phyloP scores from a whole-genome alignment of 2,888 invertebrate genomes.

The Parnassius apollo region DNA sequence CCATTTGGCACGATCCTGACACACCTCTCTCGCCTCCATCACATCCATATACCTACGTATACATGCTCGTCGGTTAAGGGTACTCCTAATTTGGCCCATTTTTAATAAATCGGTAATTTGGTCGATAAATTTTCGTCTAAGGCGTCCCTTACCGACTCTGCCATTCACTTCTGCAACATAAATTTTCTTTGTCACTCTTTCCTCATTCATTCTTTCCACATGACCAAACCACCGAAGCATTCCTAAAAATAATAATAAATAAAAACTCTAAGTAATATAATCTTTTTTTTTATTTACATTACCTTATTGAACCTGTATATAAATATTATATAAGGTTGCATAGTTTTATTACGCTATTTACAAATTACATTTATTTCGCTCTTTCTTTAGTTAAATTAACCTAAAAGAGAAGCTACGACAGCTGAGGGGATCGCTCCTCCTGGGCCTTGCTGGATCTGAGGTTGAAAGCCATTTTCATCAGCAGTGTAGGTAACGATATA shows the following conservation, averaged over 20 bases:
- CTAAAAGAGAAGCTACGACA: conserved; percentile 62
- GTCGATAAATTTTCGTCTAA: too few relatives aligned
- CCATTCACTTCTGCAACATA: too few relatives aligned
- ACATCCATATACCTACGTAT: too few relatives aligned
- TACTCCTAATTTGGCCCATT: too few relatives aligned
- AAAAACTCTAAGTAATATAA: conserved; percentile 17
- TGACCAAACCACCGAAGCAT: too few relatives aligned
- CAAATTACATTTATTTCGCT: conserved; percentile 25
- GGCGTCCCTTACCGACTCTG: too few relatives aligned
- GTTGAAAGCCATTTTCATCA: conserved; percentile 76
- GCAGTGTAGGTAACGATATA: conserved; percentile 83
- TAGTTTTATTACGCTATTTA: conserved; percentile 39
- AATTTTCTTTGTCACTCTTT: too few relatives aligned
- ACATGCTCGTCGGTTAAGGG: too few relatives aligned
- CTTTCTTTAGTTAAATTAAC: conserved; percentile 40
- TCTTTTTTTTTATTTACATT: conserved; percentile 34
- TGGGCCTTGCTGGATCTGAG: conserved; percentile 67
- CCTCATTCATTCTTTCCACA: too few relatives aligned
- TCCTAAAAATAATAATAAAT: background rate
- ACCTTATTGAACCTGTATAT: conserved; percentile 54
- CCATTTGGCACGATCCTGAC: too few relatives aligned
- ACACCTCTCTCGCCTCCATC: too few relatives aligned
- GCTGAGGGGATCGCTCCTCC: conserved; percentile 61
- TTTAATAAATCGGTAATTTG: too few relatives aligned
- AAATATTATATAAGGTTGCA: conserved; percentile 72